Percentiles rank a stretch among this genome's conserved stretches.
These are phyloP conservation scores for Ariopsis seemanni DNA, from an alignment of 2,113 vertebrate genomes.

Conservation along the genomic window DNA sequence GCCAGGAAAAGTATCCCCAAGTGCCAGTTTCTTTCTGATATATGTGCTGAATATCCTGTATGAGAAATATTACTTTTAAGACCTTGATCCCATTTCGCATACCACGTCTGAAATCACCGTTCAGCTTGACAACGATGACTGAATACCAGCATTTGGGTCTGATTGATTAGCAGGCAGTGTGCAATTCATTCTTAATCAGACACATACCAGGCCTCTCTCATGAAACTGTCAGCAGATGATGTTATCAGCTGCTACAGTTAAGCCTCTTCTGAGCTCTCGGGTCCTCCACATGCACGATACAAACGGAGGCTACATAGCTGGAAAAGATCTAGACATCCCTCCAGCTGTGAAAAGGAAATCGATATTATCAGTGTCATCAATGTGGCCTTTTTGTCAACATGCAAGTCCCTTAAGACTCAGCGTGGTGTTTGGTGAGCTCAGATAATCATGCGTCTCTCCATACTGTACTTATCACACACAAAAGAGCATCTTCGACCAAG, in stretches of 20 bases:
- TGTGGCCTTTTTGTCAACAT: conserved; percentile 21
- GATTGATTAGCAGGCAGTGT: conserved; percentile 28
- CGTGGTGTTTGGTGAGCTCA: background rate
- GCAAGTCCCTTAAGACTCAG: conserved; percentile 12
- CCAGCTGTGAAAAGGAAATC: conserved; percentile 13
- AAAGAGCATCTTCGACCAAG: background rate
- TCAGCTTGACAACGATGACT: background rate
- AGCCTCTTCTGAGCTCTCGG: background rate
- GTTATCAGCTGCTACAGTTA: conserved; percentile 18
- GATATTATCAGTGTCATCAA: conserved; percentile 24
- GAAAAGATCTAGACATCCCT: conserved; percentile 1
- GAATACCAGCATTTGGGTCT: background rate
- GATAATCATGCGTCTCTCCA: conserved; percentile 1
- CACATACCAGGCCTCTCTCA: background rate
- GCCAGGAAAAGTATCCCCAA: background rate
- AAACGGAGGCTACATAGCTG: background rate
- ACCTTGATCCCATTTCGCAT: background rate
- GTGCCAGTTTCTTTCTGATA: background rate
- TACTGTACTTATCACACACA: conserved; percentile 7
- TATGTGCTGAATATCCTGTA: conserved; percentile 5
- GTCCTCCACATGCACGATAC: conserved; percentile 8
- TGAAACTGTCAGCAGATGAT: conserved; percentile 10
- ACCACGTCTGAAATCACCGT: background rate
- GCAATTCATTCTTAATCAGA: conserved; percentile 5
- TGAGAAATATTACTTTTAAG: conserved; percentile 24